These are phyloP conservation scores for Penaeus monodon DNA, from an alignment of 2,888 invertebrate species.

Conservation along the genomic window DNA sequence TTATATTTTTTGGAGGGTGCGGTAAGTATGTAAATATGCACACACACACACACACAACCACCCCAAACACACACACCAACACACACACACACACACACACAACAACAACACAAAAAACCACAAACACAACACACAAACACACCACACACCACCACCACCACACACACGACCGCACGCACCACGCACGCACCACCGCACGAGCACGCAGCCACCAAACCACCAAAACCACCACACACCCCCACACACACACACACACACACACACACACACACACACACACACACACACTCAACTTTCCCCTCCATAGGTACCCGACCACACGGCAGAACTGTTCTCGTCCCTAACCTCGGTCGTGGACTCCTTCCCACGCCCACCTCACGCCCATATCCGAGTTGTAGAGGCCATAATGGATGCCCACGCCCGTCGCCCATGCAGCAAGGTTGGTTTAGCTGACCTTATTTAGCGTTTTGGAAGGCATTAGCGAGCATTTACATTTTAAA, in stretches of 20 bases:
- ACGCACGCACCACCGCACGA: too few species aligned
- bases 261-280: neutral
- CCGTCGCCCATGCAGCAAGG: conserved; percentile 2
- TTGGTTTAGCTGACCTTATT: neutral
- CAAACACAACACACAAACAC: neutral
- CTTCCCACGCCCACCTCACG: neutral
- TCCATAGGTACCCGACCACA: conserved; percentile 11
- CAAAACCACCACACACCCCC: too few species aligned
- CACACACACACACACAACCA: too few species aligned
- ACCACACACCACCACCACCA: too few species aligned
- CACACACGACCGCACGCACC: too few species aligned
- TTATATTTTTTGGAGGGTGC: too few species aligned
- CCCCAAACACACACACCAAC: too few species aligned
- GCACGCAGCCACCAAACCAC: too few species aligned
- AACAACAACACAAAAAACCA: too few species aligned
- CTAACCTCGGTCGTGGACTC: conserved; percentile 12
- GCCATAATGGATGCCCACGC: conserved; percentile 21
- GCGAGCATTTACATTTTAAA: too few species aligned
- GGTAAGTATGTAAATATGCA: too few species aligned
- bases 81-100: neutral
- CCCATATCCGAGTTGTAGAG: conserved; percentile 5
- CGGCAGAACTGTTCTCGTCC: conserved; percentile 16
- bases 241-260: neutral
- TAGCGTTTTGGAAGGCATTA: too few species aligned
- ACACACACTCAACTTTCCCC: neutral